A percentile compares a stretch with the other conserved stretches of the same genome.
Conservation (phyloP, 2,113 vertebrate species). For the Leucosticte australis region DNA sequence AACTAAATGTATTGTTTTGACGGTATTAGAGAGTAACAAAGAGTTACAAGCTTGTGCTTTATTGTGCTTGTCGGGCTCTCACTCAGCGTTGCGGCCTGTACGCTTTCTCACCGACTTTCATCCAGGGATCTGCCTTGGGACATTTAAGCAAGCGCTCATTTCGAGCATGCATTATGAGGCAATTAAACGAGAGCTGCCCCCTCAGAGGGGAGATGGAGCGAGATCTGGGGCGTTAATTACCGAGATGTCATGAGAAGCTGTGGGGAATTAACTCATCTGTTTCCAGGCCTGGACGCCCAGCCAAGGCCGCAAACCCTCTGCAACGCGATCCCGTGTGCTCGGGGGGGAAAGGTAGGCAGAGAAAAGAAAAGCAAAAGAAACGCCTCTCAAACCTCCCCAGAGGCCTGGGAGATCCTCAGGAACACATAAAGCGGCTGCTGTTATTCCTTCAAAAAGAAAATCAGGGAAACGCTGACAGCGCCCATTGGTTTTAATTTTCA, state of each 20-base stretch:
- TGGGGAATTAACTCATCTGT: background rate
- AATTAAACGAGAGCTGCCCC: conserved; percentile 31
- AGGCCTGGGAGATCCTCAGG: background rate
- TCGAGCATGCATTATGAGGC: background rate
- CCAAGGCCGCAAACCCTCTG: background rate
- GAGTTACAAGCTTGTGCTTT: background rate
- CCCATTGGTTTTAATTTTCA: background rate
- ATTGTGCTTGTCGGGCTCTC: background rate
- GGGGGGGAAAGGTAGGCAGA: background rate
- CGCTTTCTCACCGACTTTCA: conserved; percentile 16
- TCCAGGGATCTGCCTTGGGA: conserved; percentile 35
- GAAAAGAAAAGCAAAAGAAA: background rate
- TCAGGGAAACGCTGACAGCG: background rate
- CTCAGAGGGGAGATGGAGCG: background rate
- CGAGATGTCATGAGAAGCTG: background rate
- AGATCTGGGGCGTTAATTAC: conserved; percentile 37
- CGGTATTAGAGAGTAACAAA: background rate
- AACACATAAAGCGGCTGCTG: background rate
- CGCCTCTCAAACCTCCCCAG: background rate
- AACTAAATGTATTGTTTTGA: background rate
- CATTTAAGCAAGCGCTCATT: conserved; percentile 12
- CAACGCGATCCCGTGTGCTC: background rate
- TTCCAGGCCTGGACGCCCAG: background rate
- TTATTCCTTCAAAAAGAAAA: background rate
- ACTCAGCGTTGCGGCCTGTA: background rate